Evolutionary conservation across 2,113 vertebrate genomes (phyloP).

Genomic region (Aviceda subcristata): DNA sequence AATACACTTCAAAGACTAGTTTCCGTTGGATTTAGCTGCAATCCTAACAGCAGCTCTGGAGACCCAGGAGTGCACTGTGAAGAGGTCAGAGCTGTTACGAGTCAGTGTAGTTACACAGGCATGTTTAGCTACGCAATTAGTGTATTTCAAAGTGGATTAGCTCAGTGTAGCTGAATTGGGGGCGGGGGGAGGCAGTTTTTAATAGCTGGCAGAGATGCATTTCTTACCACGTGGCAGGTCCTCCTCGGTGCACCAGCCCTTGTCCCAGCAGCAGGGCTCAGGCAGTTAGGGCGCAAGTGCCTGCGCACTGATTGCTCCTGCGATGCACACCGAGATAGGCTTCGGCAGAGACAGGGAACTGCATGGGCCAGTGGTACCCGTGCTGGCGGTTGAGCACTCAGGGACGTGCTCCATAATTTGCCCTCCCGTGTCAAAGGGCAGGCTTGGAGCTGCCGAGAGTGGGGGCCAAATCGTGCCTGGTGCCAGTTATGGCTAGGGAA

Average conservation of each 20-base stretch:
- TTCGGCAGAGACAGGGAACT: not conserved
- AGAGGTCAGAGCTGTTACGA: not conserved
- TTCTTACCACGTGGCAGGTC: not conserved
- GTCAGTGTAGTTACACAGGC: not conserved
- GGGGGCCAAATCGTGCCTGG: accelerated
- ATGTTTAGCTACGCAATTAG: not conserved
- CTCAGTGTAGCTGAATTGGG: not conserved
- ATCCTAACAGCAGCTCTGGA: not conserved
- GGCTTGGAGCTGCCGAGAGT: not conserved
- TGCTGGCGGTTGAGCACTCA: accelerated
- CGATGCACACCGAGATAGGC: not conserved
- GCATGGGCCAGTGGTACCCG: not conserved
- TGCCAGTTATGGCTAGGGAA: not conserved
- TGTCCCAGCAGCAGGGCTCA: accelerated
- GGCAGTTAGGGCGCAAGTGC: not conserved
- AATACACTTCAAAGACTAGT: not conserved
- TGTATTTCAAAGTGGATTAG: not conserved
- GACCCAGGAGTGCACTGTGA: not conserved
- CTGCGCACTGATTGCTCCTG: not conserved
- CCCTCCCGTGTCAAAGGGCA: not conserved
- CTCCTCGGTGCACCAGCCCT: not conserved
- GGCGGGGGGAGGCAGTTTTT: not conserved
- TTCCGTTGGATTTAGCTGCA: not conserved
- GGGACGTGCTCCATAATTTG: not conserved
- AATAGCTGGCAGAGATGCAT: not conserved